Base-by-base conservation (phyloP, 2,888 invertebrate genomes). In the Arenicola marina region DNA sequence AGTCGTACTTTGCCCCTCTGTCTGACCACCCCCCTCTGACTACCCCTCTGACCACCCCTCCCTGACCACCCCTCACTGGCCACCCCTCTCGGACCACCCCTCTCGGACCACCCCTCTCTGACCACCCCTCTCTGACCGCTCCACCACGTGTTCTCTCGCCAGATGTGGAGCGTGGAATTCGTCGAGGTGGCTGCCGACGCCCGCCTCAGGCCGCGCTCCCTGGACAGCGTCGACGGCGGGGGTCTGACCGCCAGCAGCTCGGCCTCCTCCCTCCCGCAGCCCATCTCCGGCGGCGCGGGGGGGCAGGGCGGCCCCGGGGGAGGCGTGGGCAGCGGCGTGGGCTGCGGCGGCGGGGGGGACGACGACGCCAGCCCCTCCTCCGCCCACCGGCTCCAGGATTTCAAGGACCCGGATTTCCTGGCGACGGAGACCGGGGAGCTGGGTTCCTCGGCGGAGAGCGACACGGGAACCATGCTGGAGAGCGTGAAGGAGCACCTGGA, bases 141-240 rank as follows among this genome's bases (percentile, higher is more conserved):
- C 7, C 48, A 48, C 7, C 7, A 31, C 2, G 2, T 26, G 29
- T 43, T 51, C 11, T 53, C 4, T 57, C 2, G 72, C 7, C 79
- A 94, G 93, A 95, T 97, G 95, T 97, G 96, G 95, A 94, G 95
- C 11, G 88, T 96, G 78, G 95, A 95, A 83, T 95, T 95, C 81
- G 90, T 93, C 53, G 92, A 93, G 86, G 90, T 92, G 54, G 91
- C 91, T 43, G 87, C 87, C 67, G 88, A 89, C 48, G 57, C 59
- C 24, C 77, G 28, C 67, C 73, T 33, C 68, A 77, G 51, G 3
- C 18, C 21, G 32, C 48, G 33, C 15, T 56, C 18, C 29, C 51
- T 51, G 31, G 26, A 55, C 31, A 29, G 53, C 48, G 2, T 24
- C 29, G 24, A 33, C 33, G 33, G 48, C 26, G 7, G 26, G 15